phyloP scores from a whole-genome alignment of 1,140 invertebrate species.

The Coptotermes formosanus region DNA sequence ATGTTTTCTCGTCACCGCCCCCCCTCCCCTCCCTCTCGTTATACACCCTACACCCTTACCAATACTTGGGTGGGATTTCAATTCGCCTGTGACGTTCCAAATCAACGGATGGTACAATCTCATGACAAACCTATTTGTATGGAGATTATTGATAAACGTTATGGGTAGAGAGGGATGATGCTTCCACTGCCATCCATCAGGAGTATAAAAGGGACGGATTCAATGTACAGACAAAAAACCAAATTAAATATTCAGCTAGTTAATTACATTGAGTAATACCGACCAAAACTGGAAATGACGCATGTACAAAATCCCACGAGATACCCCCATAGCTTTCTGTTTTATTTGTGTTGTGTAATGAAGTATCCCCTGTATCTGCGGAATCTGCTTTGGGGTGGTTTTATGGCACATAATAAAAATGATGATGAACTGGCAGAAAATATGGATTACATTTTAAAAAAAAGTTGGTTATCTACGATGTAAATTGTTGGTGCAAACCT shows the following conservation, averaged over 20 bases:
- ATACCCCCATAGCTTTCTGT: background rate
- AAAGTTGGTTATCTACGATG: background rate
- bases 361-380: background rate
- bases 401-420: background rate
- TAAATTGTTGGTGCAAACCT: background rate
- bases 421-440: background rate
- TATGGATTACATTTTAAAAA: background rate
- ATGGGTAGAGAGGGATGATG: background rate
- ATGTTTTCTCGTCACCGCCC: background rate
- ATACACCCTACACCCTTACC: background rate
- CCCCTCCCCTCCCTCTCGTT: no score
- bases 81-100: background rate
- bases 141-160: slow-evolving; percentile 16
- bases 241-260: slow-evolving; percentile 15
- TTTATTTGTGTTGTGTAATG: background rate
- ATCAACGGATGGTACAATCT: background rate
- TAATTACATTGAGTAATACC: background rate
- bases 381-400: background rate
- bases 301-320: background rate
- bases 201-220: background rate
- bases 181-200: background rate
- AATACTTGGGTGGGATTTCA: background rate
- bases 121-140: slow-evolving; percentile 16
- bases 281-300: background rate
- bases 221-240: background rate